These are phyloP conservation scores for Erythrocercus mccallii DNA, from an alignment of 2,113 vertebrate genomes.

Conservation along the genomic window DNA sequence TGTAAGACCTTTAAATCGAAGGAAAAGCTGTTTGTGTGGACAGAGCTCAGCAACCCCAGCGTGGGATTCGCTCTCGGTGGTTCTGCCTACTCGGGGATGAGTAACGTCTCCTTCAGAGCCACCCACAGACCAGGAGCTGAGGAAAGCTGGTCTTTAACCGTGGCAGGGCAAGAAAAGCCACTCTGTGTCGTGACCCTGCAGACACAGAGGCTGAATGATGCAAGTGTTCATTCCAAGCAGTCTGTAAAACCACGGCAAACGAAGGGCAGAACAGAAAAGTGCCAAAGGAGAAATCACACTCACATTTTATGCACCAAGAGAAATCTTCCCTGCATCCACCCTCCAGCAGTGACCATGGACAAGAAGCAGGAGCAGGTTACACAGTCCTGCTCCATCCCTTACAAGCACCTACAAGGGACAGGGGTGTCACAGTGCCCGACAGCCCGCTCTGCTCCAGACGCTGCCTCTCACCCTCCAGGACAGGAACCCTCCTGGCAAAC, in stretches of 20 bases:
- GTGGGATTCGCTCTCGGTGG: neutral
- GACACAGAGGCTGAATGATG: neutral
- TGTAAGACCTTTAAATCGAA: conserved; percentile 62
- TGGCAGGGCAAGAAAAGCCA: neutral
- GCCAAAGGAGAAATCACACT: neutral
- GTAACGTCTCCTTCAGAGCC: conserved; percentile 44
- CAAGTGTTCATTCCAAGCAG: neutral
- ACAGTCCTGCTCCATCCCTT: neutral
- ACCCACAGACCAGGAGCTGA: neutral
- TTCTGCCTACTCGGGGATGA: neutral
- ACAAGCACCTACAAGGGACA: fast-evolving
- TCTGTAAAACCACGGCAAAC: neutral
- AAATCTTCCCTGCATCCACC: fast-evolving
- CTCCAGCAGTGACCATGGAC: fast-evolving
- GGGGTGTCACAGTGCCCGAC: neutral
- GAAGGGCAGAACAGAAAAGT: neutral
- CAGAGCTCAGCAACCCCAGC: conserved; percentile 37
- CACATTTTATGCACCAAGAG: neutral
- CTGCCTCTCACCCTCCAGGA: neutral
- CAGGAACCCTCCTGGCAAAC: neutral
- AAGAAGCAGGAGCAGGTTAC: neutral
- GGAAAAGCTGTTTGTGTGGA: conserved; percentile 46
- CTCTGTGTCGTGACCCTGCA: neutral
- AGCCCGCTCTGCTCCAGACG: fast-evolving
- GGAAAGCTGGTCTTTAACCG: neutral